These are phyloP conservation scores for Helarctos malayanus DNA, from an alignment of 2,797 vertebrate genomes.

Conservation along the genomic window DNA sequence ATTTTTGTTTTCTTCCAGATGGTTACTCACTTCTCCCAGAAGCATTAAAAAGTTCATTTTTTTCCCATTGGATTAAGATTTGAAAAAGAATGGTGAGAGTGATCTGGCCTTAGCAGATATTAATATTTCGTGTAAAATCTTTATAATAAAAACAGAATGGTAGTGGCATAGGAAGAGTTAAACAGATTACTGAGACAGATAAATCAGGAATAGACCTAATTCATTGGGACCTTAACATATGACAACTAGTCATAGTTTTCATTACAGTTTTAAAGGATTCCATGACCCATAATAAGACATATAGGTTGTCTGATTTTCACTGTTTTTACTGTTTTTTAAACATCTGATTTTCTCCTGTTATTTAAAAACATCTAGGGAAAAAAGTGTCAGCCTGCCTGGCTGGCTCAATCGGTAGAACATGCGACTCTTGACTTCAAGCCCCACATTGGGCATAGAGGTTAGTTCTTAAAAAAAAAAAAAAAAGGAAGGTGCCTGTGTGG, in stretches of 20 bases:
- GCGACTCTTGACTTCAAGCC: too few species aligned
- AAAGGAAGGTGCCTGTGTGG: too few species aligned
- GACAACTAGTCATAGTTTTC: background rate
- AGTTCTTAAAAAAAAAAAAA: too few species aligned
- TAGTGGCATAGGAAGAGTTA: background rate
- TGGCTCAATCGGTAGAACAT: too few species aligned
- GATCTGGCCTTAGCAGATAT: background rate
- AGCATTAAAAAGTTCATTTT: constrained; percentile 1
- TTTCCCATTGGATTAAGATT: constrained; percentile 32
- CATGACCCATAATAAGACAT: background rate
- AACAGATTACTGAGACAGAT: background rate
- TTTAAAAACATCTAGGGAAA: constrained; percentile 65
- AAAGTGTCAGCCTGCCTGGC: background rate
- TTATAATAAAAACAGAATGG: constrained; percentile 9
- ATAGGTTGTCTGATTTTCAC: constrained; percentile 21
- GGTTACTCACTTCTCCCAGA: background rate
- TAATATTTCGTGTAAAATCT: constrained; percentile 41
- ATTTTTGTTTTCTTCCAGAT: constrained; percentile 36
- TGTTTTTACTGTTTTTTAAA: too few species aligned
- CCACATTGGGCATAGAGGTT: too few species aligned
- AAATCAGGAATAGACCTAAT: background rate
- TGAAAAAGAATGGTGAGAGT: background rate
- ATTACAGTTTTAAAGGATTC: background rate
- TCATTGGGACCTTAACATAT: background rate
- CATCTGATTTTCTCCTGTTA: constrained; percentile 38